phyloP scores from a whole-genome alignment of 1,140 invertebrate species.

The Bombyx mori region DNA sequence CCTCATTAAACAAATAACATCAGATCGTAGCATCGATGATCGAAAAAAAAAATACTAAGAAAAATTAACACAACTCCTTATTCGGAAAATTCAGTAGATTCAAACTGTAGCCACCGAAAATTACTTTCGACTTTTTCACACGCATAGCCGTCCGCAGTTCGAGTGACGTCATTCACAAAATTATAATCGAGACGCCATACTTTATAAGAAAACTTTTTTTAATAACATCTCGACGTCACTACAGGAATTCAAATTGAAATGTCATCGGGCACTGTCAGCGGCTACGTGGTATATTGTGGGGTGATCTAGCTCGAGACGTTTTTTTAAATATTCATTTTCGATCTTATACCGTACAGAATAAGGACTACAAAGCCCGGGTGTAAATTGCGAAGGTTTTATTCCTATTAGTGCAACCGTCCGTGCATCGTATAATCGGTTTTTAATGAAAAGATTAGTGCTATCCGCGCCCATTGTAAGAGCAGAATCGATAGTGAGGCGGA shows the following conservation, averaged over 20 bases:
- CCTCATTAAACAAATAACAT: too few relatives aligned
- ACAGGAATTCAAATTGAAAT: constrained; percentile 65
- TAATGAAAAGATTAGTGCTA: constrained; percentile 68
- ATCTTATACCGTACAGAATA: background rate
- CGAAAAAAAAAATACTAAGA: too few relatives aligned
- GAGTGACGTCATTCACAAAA: too few relatives aligned
- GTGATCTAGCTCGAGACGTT: constrained; percentile 17
- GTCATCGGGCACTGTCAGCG: constrained; percentile 35
- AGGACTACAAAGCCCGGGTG: background rate
- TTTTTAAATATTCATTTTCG: constrained; percentile 1
- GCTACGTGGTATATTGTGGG: constrained; percentile 44
- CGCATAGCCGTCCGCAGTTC: too few relatives aligned
- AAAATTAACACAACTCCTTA: too few relatives aligned
- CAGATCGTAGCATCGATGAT: too few relatives aligned
- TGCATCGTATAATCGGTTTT: constrained; percentile 67
- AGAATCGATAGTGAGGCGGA: constrained; percentile 46
- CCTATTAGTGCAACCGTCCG: constrained; percentile 57
- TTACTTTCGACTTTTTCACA: too few relatives aligned
- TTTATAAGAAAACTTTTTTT: too few relatives aligned
- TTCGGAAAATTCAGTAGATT: too few relatives aligned
- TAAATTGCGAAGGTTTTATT: constrained; percentile 34
- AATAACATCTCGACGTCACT: constrained; percentile 36
- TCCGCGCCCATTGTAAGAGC: constrained; percentile 43
- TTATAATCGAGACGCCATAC: too few relatives aligned
- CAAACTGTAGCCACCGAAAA: too few relatives aligned